Evolutionary conservation across 2,113 vertebrate genomes (phyloP).

Genomic region (Neoarius graeffei): DNA sequence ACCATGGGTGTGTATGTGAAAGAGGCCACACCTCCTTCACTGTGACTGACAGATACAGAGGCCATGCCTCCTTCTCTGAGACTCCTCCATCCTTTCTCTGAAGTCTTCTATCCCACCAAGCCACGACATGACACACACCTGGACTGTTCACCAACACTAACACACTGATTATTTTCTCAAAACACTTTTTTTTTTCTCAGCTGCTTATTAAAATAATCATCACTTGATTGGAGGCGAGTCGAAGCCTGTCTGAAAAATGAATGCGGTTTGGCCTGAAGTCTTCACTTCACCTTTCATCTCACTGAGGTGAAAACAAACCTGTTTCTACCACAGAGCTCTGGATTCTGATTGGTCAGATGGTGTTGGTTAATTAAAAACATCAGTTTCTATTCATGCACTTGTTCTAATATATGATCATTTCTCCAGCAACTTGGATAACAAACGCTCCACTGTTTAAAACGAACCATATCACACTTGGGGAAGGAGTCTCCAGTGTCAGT

Average conservation of each 20-base stretch:
- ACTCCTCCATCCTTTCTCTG: background rate
- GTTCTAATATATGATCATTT: no score
- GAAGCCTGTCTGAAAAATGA: background rate
- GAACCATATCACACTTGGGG: no score
- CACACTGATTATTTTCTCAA: constrained; percentile 25
- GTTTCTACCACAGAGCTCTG: background rate
- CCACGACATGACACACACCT: background rate
- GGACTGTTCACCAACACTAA: constrained; percentile 36
- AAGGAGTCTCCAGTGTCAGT: no score
- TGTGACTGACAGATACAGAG: background rate
- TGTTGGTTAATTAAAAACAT: background rate
- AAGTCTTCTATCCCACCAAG: background rate
- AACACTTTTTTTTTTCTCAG: constrained; percentile 22
- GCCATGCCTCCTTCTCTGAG: background rate
- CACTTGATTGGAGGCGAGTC: background rate
- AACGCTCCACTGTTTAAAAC: no score
- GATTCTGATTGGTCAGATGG: background rate
- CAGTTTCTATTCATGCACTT: background rate
- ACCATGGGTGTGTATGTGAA: background rate
- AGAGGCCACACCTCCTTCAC: background rate
- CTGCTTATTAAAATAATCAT: constrained; percentile 11
- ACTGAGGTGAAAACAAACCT: background rate
- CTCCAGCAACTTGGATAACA: no score
- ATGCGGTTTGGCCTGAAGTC: constrained; percentile 4
- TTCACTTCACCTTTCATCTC: background rate